Conservation (phyloP, 2,888 invertebrate genomes). For the Drosophila ustulata region DNA sequence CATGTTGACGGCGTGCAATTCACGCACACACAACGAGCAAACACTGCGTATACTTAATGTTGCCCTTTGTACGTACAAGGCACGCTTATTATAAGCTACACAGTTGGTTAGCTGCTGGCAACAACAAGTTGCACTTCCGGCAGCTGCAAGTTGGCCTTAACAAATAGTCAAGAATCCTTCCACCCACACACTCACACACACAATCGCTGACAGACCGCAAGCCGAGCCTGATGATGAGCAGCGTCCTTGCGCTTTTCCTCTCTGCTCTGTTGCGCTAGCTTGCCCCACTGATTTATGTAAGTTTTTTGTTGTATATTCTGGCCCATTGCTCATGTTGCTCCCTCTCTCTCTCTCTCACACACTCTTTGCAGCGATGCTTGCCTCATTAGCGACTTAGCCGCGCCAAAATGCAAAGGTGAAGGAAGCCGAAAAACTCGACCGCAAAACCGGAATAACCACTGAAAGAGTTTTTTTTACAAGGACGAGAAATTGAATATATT, state of each 20-base stretch:
- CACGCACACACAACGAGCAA: slow-evolving; percentile 19
- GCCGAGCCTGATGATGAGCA: slow-evolving; percentile 32
- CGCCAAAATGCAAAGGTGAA: slow-evolving; percentile 36
- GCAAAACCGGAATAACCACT: slow-evolving; percentile 12
- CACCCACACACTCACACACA: neutral
- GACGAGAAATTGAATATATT: slow-evolving; percentile 23
- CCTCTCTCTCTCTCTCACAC: slow-evolving; percentile 5
- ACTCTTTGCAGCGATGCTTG: slow-evolving; percentile 55
- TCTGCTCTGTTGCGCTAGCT: slow-evolving; percentile 13
- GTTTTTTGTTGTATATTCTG: slow-evolving; percentile 31
- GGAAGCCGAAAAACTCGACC: slow-evolving; percentile 29
- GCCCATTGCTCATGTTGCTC: slow-evolving; percentile 45
- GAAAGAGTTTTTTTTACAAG: slow-evolving; percentile 21
- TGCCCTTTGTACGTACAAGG: neutral
- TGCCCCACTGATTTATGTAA: slow-evolving; percentile 44
- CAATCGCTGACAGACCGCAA: slow-evolving; percentile 32
- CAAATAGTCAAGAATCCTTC: slow-evolving; percentile 2
- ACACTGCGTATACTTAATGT: slow-evolving; percentile 57
- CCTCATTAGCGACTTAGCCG: slow-evolving; percentile 73
- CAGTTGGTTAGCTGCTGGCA: slow-evolving; percentile 32
- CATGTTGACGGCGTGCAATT: slow-evolving; percentile 48
- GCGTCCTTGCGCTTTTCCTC: slow-evolving; percentile 42
- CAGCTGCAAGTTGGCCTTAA: slow-evolving; percentile 50
- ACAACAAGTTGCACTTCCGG: slow-evolving; percentile 72
- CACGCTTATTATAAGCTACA: slow-evolving; percentile 11